Percentiles rank a stretch among this genome's conserved stretches.
phyloP scores from a whole-genome alignment of 1,140 invertebrate genomes.

The Alviniconcha marisindica region DNA sequence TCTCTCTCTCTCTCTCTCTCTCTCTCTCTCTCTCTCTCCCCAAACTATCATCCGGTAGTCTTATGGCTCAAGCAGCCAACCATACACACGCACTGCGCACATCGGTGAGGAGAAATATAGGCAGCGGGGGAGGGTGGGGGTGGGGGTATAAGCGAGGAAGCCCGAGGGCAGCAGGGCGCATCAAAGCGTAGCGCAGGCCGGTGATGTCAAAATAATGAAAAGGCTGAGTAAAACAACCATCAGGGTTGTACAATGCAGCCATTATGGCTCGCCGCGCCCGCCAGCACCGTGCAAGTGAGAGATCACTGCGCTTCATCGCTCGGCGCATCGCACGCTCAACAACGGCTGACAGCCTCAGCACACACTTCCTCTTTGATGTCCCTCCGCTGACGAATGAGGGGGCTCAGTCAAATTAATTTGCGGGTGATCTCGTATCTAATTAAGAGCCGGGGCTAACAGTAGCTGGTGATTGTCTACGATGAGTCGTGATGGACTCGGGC shows the following conservation, averaged over 20 bases:
- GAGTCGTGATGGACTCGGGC: too few relatives aligned
- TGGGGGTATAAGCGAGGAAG: not conserved
- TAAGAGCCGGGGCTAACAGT: not conserved
- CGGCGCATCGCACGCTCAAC: conserved; percentile 22
- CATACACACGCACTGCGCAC: not conserved
- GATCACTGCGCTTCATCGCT: conserved; percentile 8
- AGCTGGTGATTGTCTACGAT: too few relatives aligned
- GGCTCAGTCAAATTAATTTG: conserved; percentile 29
- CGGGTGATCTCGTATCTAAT: conserved; percentile 35
- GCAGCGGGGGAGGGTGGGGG: too few relatives aligned
- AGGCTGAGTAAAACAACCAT: conserved; percentile 33
- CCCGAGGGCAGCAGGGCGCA: not conserved
- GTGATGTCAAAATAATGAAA: conserved; percentile 32
- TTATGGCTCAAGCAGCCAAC: not conserved
- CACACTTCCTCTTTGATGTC: conserved; percentile 32
- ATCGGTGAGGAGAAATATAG: too few relatives aligned
- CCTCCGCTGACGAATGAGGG: conserved; percentile 13
- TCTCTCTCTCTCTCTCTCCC: too few relatives aligned
- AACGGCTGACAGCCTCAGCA: conserved; percentile 23
- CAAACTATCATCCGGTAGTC: too few relatives aligned
- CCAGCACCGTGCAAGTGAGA: not conserved
- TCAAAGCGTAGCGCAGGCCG: not conserved
- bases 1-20: too few relatives aligned
- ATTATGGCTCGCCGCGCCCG: conserved; percentile 9
- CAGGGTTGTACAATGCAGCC: conserved; percentile 21